phyloP scores from a whole-genome alignment of 2,113 vertebrate species.

The Smithornis capensis region DNA sequence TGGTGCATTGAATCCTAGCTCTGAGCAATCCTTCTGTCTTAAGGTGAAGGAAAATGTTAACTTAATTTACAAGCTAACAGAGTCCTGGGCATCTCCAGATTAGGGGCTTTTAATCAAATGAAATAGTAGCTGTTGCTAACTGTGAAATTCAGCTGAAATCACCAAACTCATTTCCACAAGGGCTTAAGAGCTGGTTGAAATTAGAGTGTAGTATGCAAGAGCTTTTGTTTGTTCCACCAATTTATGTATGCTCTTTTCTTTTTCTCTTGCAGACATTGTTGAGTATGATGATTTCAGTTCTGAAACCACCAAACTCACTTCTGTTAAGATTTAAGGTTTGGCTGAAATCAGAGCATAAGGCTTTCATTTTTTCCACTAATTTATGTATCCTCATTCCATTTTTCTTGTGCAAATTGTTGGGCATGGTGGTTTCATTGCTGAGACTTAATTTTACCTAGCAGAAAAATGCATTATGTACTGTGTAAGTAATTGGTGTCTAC shows the following conservation, averaged over 20 bases:
- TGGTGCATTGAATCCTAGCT: slow-evolving; percentile 35
- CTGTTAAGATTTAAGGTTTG: slow-evolving; percentile 21
- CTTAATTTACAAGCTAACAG: slow-evolving; percentile 59
- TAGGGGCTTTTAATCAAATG: slow-evolving; percentile 59
- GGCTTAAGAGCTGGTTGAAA: slow-evolving; percentile 45
- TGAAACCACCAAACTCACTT: slow-evolving; percentile 9
- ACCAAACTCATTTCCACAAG: slow-evolving; percentile 17
- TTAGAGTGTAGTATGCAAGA: not conserved
- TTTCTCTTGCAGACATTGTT: not conserved
- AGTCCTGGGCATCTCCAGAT: slow-evolving; percentile 35
- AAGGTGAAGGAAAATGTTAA: slow-evolving; percentile 52
- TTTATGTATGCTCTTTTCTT: slow-evolving; percentile 12
- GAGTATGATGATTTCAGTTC: not conserved
- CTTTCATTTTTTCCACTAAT: slow-evolving; percentile 34
- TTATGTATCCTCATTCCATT: slow-evolving; percentile 15
- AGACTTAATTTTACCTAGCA: slow-evolving; percentile 64
- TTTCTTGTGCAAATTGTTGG: slow-evolving; percentile 42
- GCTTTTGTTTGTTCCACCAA: slow-evolving; percentile 23
- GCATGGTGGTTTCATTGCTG: slow-evolving; percentile 51
- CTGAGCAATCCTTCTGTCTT: slow-evolving; percentile 49
- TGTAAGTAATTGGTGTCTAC: slow-evolving; percentile 57
- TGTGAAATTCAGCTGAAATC: slow-evolving; percentile 55
- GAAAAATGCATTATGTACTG: slow-evolving; percentile 58
- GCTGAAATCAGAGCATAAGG: not conserved
- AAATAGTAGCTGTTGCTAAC: slow-evolving; percentile 28